phyloP scores from a whole-genome alignment of 2,113 vertebrate species.

The Microtus oregoni region DNA sequence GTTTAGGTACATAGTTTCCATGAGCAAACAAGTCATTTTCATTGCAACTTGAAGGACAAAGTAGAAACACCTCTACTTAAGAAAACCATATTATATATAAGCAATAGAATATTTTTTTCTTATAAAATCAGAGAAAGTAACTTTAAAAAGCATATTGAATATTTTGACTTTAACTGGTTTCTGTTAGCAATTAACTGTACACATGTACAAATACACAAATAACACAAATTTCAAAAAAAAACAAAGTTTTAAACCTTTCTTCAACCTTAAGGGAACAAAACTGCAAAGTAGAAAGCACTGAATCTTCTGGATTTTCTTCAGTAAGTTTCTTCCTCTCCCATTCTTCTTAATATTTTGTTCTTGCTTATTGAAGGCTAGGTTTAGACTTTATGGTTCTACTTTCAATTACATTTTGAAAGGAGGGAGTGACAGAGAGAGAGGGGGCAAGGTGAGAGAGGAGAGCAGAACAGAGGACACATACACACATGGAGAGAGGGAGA shows the following conservation, averaged over 20 bases:
- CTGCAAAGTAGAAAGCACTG: constrained; percentile 83
- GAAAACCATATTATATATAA: constrained; percentile 48
- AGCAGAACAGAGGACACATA: not conserved
- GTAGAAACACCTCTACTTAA: constrained; percentile 39
- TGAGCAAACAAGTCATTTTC: constrained; percentile 49
- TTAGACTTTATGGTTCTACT: constrained; percentile 67
- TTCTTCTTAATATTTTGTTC: constrained; percentile 74
- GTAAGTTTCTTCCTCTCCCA: constrained; percentile 82
- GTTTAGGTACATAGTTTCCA: constrained; percentile 61
- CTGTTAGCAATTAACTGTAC: constrained; percentile 39
- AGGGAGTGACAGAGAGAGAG: not conserved
- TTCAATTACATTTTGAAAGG: constrained; percentile 63
- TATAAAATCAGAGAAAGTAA: constrained; percentile 43
- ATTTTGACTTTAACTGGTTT: constrained; percentile 48
- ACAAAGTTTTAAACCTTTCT: constrained; percentile 45
- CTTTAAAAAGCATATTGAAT: constrained; percentile 62
- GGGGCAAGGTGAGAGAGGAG: not conserved
- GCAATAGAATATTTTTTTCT: constrained; percentile 39
- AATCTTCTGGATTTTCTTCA: constrained; percentile 87
- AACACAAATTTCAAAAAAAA: constrained; percentile 56
- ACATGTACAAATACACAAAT: constrained; percentile 60
- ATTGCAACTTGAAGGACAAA: constrained; percentile 59
- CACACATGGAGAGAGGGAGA: not conserved
- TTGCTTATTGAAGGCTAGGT: constrained; percentile 55
- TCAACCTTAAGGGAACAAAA: constrained; percentile 47